Evolutionary conservation across 2,797 vertebrate genomes (phyloP).

Genomic region (Cryptoblepharus egeriae): DNA sequence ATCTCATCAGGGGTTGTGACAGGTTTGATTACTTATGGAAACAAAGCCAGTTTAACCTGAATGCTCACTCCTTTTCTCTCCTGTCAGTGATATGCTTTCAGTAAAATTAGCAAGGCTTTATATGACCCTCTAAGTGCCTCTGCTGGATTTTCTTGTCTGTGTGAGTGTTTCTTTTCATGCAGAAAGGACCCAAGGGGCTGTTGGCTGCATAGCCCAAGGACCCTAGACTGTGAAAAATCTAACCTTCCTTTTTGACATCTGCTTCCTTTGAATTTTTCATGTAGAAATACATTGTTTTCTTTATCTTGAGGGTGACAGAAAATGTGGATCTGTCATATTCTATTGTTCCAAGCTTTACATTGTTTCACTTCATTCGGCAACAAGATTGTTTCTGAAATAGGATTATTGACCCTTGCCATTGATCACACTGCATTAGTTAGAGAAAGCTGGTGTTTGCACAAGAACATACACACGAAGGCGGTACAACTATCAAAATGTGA

Average conservation of each 20-base stretch:
- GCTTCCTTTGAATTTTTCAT: slow-evolving; percentile 40
- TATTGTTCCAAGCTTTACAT: slow-evolving; percentile 64
- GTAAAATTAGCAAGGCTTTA: background rate
- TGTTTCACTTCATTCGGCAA: slow-evolving; percentile 62
- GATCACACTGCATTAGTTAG: slow-evolving; percentile 42
- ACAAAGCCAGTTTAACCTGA: background rate
- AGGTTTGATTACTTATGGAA: background rate
- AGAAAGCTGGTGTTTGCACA: background rate
- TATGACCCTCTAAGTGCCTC: background rate
- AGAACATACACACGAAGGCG: slow-evolving; percentile 30
- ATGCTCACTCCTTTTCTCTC: background rate
- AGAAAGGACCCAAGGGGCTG: background rate
- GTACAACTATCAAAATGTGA: slow-evolving; percentile 61
- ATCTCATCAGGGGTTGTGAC: background rate
- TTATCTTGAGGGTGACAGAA: slow-evolving; percentile 48
- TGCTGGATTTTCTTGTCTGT: background rate
- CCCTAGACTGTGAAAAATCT: background rate
- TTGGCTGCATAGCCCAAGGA: background rate
- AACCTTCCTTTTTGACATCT: background rate
- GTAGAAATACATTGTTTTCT: slow-evolving; percentile 47
- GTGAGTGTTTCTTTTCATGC: background rate
- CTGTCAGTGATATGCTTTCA: background rate
- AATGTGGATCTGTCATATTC: slow-evolving; percentile 65
- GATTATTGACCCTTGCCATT: slow-evolving; percentile 70
- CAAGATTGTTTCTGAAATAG: slow-evolving; percentile 67